Percentiles rank a stretch among this genome's conserved stretches.
phyloP scores from a whole-genome alignment of 2,113 vertebrate species.

The Heloderma charlesbogerti region DNA sequence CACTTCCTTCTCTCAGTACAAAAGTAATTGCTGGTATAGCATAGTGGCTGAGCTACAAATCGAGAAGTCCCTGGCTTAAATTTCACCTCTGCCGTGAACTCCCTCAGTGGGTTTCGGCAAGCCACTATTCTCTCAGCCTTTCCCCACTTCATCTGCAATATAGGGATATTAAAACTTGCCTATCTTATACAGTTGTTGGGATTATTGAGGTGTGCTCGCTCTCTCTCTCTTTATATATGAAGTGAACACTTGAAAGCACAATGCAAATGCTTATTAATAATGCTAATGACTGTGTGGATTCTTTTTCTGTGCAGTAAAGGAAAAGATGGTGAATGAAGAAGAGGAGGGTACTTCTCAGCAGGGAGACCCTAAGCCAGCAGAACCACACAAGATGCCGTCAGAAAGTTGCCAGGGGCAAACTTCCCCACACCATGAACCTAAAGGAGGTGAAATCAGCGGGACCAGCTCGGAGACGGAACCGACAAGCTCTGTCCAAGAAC shows the following conservation, averaged over 20 bases:
- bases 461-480: not conserved
- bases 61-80: not conserved
- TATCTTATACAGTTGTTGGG: not conserved
- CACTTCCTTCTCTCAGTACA: not conserved
- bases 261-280: not conserved
- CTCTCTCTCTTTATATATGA: not conserved
- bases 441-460: not conserved
- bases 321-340: conserved; percentile 39
- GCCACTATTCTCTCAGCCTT: not conserved
- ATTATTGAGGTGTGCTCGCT: too few species aligned
- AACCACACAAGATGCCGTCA: not conserved
- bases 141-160: not conserved
- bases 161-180: not conserved
- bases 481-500: not conserved
- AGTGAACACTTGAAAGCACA: not conserved
- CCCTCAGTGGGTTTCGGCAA: not conserved
- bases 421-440: not conserved
- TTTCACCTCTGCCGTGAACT: not conserved
- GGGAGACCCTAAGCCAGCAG: not conserved
- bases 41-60: too few species aligned
- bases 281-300: not conserved
- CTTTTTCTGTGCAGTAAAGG: conserved; percentile 4
- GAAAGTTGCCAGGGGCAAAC: not conserved
- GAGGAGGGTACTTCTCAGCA: conserved; percentile 14
- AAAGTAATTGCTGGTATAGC: not conserved